phyloP scores from a whole-genome alignment of 2,113 vertebrate genomes.

The Bubo scandiacus region DNA sequence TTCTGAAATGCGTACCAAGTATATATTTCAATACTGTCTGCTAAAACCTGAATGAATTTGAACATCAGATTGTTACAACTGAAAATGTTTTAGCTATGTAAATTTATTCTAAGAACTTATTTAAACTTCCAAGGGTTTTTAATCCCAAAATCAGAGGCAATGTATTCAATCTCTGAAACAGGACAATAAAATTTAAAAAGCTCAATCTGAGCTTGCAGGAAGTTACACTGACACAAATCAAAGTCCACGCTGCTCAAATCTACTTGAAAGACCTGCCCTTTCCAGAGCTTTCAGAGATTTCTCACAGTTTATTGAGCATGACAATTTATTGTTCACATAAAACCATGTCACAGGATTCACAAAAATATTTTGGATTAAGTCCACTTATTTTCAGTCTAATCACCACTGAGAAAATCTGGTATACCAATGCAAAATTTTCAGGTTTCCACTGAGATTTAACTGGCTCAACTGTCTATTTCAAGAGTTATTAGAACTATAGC shows the following conservation, averaged over 20 bases:
- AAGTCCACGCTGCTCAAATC: background rate
- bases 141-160: background rate
- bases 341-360: background rate
- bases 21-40: background rate
- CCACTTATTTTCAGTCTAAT: background rate
- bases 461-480: background rate
- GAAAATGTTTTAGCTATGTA: background rate
- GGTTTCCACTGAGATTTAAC: background rate
- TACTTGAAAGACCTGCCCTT: background rate
- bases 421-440: background rate
- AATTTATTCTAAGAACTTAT: background rate
- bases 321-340: background rate
- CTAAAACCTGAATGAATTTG: background rate
- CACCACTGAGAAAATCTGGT: background rate
- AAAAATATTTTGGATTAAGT: accelerated
- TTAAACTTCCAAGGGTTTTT: background rate
- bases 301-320: background rate
- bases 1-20: background rate
- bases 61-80: background rate
- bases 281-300: background rate
- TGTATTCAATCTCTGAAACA: background rate
- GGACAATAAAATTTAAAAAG: background rate
- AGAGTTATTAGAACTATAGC: background rate
- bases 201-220: background rate
- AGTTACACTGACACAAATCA: background rate